These are phyloP conservation scores for Ia io DNA, from an alignment of 2,113 vertebrate genomes.

Conservation along the genomic window DNA sequence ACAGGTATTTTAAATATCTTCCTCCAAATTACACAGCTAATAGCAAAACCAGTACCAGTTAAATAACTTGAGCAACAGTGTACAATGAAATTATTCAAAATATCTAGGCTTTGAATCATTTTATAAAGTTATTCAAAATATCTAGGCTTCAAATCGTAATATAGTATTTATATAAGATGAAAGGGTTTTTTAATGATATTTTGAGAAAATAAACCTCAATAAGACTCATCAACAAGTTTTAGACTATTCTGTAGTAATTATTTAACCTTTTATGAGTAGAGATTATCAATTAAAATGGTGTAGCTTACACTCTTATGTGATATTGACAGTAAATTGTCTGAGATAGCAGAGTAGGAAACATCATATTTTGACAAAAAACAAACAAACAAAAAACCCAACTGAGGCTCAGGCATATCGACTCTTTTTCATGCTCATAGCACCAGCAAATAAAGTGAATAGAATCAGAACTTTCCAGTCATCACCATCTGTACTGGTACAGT, in stretches of 20 bases:
- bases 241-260: background rate
- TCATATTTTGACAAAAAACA: background rate
- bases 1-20: background rate
- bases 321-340: background rate
- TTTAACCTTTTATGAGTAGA: background rate
- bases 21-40: background rate
- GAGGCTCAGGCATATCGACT: background rate
- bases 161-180: background rate
- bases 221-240: background rate
- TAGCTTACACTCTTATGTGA: background rate
- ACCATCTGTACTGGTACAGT: background rate
- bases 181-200: background rate
- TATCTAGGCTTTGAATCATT: background rate
- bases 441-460: background rate
- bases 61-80: background rate
- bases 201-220: background rate
- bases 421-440: accelerated
- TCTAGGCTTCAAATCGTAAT: background rate
- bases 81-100: background rate
- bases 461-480: background rate
- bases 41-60: background rate
- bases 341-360: background rate
- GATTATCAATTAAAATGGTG: background rate
- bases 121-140: background rate
- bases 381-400: background rate